These are phyloP conservation scores for Euzophera pinguis DNA, from an alignment of 2,888 invertebrate species.

Conservation along the genomic window DNA sequence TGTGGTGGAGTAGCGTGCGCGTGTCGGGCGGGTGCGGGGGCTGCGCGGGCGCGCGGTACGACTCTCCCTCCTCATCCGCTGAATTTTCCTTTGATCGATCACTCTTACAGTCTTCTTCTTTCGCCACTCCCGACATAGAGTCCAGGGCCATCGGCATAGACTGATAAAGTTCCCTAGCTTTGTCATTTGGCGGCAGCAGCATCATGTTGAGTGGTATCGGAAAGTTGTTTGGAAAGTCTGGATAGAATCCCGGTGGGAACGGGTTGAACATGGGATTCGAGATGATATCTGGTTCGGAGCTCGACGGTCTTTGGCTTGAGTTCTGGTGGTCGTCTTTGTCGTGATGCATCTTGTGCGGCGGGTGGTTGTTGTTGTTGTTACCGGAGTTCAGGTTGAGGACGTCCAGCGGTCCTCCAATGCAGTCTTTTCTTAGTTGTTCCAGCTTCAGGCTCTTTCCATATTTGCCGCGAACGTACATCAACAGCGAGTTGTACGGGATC, in stretches of 20 bases:
- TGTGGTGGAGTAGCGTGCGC: constrained; percentile 86
- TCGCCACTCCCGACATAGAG: constrained; percentile 70
- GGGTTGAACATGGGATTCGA: constrained; percentile 87
- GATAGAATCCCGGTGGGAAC: constrained; percentile 89
- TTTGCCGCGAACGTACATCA: constrained; percentile 95
- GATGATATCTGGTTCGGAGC: constrained; percentile 83
- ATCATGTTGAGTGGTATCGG: constrained; percentile 92
- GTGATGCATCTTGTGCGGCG: constrained; percentile 74
- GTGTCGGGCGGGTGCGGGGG: constrained; percentile 80
- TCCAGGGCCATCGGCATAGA: constrained; percentile 78
- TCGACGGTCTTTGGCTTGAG: constrained; percentile 80
- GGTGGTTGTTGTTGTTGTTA: constrained; percentile 80
- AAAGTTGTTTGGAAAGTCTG: constrained; percentile 89
- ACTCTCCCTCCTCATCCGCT: constrained; percentile 78
- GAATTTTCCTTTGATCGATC: constrained; percentile 82
- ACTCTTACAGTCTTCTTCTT: constrained; percentile 84
- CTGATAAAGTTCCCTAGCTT: constrained; percentile 83
- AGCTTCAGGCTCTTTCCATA: constrained; percentile 95
- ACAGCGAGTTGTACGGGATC: constrained; percentile 94
- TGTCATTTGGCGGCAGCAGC: constrained; percentile 88
- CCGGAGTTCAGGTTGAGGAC: constrained; percentile 82
- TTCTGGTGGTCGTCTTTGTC: constrained; percentile 75
- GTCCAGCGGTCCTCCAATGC: constrained; percentile 90
- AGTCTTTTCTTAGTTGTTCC: constrained; percentile 92
- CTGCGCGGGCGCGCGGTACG: constrained; percentile 73